phyloP scores from a whole-genome alignment of 2,113 vertebrate genomes.

The Daphoenositta chrysoptera region DNA sequence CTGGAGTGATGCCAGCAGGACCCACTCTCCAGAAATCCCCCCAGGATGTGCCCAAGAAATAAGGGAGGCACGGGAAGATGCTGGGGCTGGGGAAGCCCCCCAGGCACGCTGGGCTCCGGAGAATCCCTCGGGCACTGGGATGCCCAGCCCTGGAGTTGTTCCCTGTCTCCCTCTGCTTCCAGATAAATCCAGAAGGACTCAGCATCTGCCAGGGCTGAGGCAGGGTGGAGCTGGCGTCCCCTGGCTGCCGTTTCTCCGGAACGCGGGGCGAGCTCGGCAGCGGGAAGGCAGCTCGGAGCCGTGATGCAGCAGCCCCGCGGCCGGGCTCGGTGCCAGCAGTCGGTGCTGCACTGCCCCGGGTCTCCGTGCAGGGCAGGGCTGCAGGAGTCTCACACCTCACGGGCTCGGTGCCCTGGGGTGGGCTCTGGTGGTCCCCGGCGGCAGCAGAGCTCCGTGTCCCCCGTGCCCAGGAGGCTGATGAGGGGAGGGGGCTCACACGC shows the following conservation, averaged over 20 bases:
- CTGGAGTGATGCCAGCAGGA: not conserved
- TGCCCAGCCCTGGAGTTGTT: not conserved
- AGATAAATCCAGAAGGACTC: not conserved
- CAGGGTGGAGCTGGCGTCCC: not conserved
- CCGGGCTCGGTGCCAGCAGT: not conserved
- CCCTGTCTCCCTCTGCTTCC: not conserved
- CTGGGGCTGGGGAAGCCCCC: not conserved
- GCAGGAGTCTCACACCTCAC: not conserved
- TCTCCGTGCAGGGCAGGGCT: not conserved
- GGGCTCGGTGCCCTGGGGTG: fast-evolving
- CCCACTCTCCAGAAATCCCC: not conserved
- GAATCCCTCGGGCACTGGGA: not conserved
- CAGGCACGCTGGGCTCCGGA: fast-evolving
- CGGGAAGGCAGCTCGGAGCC: not conserved
- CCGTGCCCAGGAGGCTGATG: not conserved
- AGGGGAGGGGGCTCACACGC: not conserved
- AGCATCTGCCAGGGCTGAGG: fast-evolving
- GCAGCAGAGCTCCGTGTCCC: not conserved
- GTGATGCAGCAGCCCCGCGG: not conserved
- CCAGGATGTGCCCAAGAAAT: fast-evolving
- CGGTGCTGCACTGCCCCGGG: not conserved
- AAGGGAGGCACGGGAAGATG: not conserved
- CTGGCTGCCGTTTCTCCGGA: not conserved
- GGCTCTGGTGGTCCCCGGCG: not conserved
- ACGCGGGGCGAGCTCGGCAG: not conserved